These are phyloP conservation scores for Odontocolon sp. DNA, from an alignment of 2,888 invertebrate genomes.

Conservation along the genomic window DNA sequence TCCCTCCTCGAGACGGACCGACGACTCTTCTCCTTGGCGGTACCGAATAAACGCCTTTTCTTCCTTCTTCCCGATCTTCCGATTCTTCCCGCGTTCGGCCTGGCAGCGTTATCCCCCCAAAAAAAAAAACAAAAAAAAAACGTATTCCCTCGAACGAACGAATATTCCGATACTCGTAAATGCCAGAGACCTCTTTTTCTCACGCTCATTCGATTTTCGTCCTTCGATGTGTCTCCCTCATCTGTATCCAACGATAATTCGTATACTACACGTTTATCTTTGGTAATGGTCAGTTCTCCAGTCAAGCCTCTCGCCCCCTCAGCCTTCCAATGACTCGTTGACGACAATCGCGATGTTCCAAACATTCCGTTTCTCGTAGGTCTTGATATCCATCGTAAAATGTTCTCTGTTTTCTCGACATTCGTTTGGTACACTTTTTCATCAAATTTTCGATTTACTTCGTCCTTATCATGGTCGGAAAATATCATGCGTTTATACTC, in stretches of 20 bases:
- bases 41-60: not conserved
- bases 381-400: not conserved
- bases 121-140: too few relatives aligned
- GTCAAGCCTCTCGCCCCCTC: not conserved
- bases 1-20: not conserved
- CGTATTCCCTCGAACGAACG: not conserved
- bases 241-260: not conserved
- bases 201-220: not conserved
- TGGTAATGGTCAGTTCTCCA: not conserved
- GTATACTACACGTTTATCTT: conserved; percentile 17
- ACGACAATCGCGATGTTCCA: not conserved
- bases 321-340: not conserved
- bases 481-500: conserved; percentile 14
- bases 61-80: not conserved
- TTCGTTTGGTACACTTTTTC: not conserved
- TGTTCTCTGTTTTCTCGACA: not conserved
- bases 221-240: not conserved
- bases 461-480: not conserved
- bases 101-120: not conserved
- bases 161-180: not conserved
- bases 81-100: not conserved
- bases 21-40: not conserved
- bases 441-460: not conserved
- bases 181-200: not conserved
- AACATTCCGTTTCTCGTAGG: conserved; percentile 2